phyloP scores from a whole-genome alignment of 1,140 invertebrate species.

The Pectinophora gossypiella region DNA sequence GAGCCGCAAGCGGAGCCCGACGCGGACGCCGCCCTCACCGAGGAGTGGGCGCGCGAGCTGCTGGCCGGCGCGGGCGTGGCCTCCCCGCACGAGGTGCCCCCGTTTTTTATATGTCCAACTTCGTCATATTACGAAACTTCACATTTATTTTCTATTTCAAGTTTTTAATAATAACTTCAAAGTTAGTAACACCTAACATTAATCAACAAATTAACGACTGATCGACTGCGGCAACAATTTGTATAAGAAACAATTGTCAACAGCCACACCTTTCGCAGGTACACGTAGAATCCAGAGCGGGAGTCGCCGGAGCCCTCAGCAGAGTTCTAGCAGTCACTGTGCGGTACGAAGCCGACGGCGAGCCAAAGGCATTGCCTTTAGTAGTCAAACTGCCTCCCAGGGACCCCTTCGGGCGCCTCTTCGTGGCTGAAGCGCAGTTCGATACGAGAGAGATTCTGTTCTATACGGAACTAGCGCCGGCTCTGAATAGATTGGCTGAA shows the following conservation, averaged over 20 bases:
- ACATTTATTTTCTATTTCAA: too few relatives aligned
- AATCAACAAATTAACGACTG: too few relatives aligned
- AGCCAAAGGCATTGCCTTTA: constrained; percentile 71
- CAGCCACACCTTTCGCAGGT: constrained; percentile 34
- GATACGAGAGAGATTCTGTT: constrained; percentile 89
- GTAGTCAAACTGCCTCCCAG: constrained; percentile 86
- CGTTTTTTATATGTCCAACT: too few relatives aligned
- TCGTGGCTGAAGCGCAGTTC: constrained; percentile 88
- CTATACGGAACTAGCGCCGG: constrained; percentile 82
- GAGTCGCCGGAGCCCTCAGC: constrained; percentile 57
- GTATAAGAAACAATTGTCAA: too few relatives aligned
- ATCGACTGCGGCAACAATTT: too few relatives aligned
- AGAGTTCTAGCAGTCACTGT: constrained; percentile 58
- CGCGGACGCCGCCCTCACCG: constrained; percentile 49
- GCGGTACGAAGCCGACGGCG: constrained; percentile 48
- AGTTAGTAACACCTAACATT: too few relatives aligned
- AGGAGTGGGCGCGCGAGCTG: constrained; percentile 62
- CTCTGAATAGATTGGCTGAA: constrained; percentile 61
- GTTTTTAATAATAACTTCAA: too few relatives aligned
- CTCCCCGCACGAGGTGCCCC: constrained; percentile 48
- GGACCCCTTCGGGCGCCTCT: constrained; percentile 84
- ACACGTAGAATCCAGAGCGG: constrained; percentile 50
- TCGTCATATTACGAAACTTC: too few relatives aligned
- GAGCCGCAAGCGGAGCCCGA: constrained; percentile 44
- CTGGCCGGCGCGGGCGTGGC: constrained; percentile 50